phyloP scores from a whole-genome alignment of 1,140 invertebrate species.

The Zaprionus gabonicus region DNA sequence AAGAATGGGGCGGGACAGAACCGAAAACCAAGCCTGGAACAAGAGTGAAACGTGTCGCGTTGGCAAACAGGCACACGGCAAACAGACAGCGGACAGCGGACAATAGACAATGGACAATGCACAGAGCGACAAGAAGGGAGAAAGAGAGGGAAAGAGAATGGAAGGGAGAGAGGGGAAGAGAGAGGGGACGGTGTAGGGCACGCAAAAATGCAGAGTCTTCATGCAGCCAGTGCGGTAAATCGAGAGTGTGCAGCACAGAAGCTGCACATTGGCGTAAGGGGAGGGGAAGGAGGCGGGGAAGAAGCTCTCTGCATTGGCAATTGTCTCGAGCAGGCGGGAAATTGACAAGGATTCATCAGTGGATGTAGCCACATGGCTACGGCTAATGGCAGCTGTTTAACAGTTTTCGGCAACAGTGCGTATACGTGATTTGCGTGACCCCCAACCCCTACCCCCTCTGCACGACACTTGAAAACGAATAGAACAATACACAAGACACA shows the following conservation, averaged over 20 bases:
- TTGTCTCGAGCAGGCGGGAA: conserved; percentile 49
- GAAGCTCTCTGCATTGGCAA: conserved; percentile 29
- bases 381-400: conserved; percentile 51
- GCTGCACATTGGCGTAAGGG: neutral
- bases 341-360: conserved; percentile 73
- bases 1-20: neutral
- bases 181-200: neutral
- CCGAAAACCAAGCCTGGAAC: conserved; percentile 1
- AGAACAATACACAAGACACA: conserved; percentile 3
- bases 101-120: conserved; percentile 1
- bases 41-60: conserved; percentile 28
- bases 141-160: neutral
- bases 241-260: conserved; percentile 28
- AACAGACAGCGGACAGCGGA: conserved; percentile 15
- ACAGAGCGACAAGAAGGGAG: neutral
- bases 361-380: conserved; percentile 9
- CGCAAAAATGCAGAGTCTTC: conserved; percentile 40
- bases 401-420: conserved; percentile 45
- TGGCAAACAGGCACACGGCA: conserved; percentile 45
- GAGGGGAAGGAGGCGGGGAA: neutral
- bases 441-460: neutral
- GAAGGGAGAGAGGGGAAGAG: too few species aligned
- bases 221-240: conserved; percentile 41
- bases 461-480: conserved; percentile 1
- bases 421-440: conserved; percentile 71